Percentiles rank a stretch among this genome's conserved stretches.
phyloP scores from a whole-genome alignment of 2,113 vertebrate species.

The Hippopotamus amphibius region DNA sequence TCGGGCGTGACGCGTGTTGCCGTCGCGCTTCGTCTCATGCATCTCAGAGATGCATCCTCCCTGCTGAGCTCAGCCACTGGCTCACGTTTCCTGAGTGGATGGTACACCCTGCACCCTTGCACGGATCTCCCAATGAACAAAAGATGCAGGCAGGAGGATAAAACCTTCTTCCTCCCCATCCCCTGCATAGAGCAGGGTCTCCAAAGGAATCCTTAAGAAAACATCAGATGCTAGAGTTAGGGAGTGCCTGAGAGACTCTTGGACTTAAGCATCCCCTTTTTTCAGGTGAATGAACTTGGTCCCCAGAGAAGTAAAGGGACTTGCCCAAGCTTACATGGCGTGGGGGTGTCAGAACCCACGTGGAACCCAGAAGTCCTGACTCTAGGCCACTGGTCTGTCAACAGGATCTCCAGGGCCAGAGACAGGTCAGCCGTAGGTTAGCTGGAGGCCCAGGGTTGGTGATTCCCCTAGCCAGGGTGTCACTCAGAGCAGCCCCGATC shows the following conservation, averaged over 20 bases:
- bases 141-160: neutral
- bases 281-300: neutral
- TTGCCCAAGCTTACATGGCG: neutral
- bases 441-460: neutral
- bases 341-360: neutral
- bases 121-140: neutral
- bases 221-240: neutral
- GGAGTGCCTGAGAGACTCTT: neutral
- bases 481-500: neutral
- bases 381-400: neutral
- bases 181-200: neutral
- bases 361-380: neutral
- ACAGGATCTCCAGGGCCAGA: fast-evolving
- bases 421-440: neutral
- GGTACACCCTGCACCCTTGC: too few species aligned
- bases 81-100: neutral
- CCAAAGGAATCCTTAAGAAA: neutral
- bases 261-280: neutral
- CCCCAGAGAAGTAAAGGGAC: neutral
- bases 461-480: neutral
- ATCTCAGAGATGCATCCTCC: fast-evolving
- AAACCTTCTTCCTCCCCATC: neutral
- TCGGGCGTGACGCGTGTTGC: fast-evolving
- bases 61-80: fast-evolving
- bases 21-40: neutral